Conservation (phyloP, 2,888 invertebrate species). For the Nomada ferruginata region DNA sequence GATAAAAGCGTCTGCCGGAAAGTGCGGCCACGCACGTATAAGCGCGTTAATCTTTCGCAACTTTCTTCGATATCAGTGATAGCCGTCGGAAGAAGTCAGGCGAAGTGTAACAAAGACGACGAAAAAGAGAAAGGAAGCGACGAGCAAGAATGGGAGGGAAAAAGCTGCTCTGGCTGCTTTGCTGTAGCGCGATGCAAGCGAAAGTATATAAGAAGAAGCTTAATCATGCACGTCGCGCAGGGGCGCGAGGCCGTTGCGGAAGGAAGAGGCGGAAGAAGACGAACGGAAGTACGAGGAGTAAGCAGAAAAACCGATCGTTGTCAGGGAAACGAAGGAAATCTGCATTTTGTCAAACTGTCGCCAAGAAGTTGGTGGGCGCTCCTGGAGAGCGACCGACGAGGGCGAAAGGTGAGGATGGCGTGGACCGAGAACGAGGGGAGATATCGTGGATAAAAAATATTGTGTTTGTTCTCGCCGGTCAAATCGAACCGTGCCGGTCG, state of each 20-base stretch:
- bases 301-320: slow-evolving; percentile 70
- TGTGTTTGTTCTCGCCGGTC: no score
- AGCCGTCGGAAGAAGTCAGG: neutral
- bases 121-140: neutral
- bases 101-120: neutral
- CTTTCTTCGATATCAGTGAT: neutral
- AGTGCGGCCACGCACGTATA: slow-evolving; percentile 8
- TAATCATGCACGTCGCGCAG: slow-evolving; percentile 30
- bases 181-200: neutral
- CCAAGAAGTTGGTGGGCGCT: slow-evolving; percentile 65
- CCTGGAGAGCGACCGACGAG: slow-evolving; percentile 45
- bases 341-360: slow-evolving; percentile 80
- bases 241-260: neutral
- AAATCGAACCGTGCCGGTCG: no score
- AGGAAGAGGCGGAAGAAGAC: neutral
- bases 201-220: slow-evolving; percentile 33
- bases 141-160: neutral
- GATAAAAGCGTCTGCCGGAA: slow-evolving; percentile 46
- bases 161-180: no score
- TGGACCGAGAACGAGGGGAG: slow-evolving; percentile 3
- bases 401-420: slow-evolving; percentile 41
- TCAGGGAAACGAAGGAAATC: slow-evolving; percentile 75
- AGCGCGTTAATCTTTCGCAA: neutral
- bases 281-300: slow-evolving; percentile 9
- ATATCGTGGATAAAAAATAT: no score